These are phyloP conservation scores for Lynx canadensis DNA, from an alignment of 2,113 vertebrate species.

Conservation along the genomic window DNA sequence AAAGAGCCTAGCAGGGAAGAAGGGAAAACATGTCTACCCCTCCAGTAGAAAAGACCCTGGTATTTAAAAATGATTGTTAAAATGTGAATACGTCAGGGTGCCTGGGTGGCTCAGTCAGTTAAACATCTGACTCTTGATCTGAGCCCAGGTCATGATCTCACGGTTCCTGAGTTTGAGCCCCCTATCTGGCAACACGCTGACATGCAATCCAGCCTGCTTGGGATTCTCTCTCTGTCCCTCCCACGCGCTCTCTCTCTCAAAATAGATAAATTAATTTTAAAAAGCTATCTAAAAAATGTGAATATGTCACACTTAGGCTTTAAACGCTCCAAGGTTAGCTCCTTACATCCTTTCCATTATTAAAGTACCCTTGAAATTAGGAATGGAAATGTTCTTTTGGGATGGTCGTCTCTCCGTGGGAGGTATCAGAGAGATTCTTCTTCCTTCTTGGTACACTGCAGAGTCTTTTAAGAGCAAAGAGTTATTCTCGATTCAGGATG, in stretches of 20 bases:
- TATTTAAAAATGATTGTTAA: constrained; percentile 50
- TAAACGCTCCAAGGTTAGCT: constrained; percentile 11
- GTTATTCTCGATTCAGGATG: constrained; percentile 36
- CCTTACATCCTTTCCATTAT: constrained; percentile 30
- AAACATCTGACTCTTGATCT: too few species aligned
- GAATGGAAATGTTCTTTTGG: constrained; percentile 63
- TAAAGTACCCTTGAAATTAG: constrained; percentile 48
- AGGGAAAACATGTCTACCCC: not conserved
- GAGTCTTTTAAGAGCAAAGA: constrained; percentile 39
- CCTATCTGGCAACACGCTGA: too few species aligned
- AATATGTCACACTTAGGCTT: not conserved
- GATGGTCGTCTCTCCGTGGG: constrained; percentile 36
- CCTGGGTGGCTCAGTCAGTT: too few species aligned
- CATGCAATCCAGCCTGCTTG: too few species aligned
- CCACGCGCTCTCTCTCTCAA: too few species aligned
- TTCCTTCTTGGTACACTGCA: constrained; percentile 57
- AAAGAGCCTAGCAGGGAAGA: not conserved
- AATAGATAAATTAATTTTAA: too few species aligned
- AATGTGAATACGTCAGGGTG: not conserved
- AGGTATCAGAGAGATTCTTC: not conserved
- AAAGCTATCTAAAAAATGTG: not conserved
- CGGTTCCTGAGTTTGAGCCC: not conserved
- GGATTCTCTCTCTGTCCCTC: too few species aligned
- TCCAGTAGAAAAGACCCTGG: constrained; percentile 17
- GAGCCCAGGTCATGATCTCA: too few species aligned